phyloP scores from a whole-genome alignment of 2,113 vertebrate genomes.

The Connochaetes taurinus region DNA sequence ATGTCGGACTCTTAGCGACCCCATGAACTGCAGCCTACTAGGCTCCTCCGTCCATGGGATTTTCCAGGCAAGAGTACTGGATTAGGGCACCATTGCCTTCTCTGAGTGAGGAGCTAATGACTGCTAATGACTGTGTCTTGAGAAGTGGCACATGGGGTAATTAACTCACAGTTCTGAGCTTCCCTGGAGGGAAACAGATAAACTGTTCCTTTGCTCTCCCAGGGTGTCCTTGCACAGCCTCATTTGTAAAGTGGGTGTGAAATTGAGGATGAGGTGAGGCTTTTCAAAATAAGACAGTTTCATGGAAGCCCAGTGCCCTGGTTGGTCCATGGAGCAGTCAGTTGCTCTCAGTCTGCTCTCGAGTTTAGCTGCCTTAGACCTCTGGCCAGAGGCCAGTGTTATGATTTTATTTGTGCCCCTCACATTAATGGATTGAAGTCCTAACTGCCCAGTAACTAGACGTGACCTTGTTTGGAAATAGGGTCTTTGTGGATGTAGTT shows the following conservation, averaged over 20 bases:
- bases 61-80: too few relatives aligned
- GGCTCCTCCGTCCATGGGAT: too few relatives aligned
- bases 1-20: too few relatives aligned
- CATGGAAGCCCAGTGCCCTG: not conserved
- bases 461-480: not conserved
- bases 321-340: not conserved
- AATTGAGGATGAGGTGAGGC: fast-evolving
- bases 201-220: not conserved
- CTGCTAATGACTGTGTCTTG: not conserved
- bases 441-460: too few relatives aligned
- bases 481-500: not conserved
- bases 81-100: too few relatives aligned
- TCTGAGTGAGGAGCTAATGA: not conserved
- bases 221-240: not conserved
- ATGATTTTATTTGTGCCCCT: not conserved
- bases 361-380: not conserved
- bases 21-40: too few relatives aligned
- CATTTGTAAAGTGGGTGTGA: not conserved
- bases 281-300: not conserved
- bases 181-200: not conserved
- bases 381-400: not conserved
- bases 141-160: not conserved
- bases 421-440: too few relatives aligned
- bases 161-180: not conserved
- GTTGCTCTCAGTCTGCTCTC: not conserved